These are phyloP conservation scores for Drosophila pseudotakahashii DNA, from an alignment of 2,888 invertebrate genomes.

Conservation along the genomic window DNA sequence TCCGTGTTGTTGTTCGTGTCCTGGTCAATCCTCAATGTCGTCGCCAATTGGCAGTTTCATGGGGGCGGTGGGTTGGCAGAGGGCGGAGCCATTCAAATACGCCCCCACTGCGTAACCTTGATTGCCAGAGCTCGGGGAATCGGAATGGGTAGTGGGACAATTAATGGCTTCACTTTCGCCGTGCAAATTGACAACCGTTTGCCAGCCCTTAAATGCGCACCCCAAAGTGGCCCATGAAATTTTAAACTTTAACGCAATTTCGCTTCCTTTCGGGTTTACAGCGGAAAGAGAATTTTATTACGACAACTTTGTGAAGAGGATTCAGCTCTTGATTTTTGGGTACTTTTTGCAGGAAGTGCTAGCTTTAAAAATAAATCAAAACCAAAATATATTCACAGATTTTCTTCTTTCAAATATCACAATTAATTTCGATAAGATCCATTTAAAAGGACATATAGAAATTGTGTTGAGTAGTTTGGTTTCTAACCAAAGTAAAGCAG, in stretches of 20 bases:
- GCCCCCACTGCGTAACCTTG: slow-evolving; percentile 31
- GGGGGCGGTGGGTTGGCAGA: neutral
- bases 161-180: slow-evolving; percentile 62
- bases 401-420: too few species aligned
- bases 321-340: neutral
- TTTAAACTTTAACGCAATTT: slow-evolving; percentile 10
- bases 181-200: slow-evolving; percentile 53
- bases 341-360: neutral
- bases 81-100: slow-evolving; percentile 12
- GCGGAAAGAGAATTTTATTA: slow-evolving; percentile 7
- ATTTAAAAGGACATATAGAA: too few species aligned
- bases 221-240: slow-evolving; percentile 14
- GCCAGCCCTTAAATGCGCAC: slow-evolving; percentile 10
- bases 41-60: slow-evolving; percentile 28
- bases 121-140: slow-evolving; percentile 38
- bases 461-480: too few species aligned
- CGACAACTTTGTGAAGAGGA: slow-evolving; percentile 6
- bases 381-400: neutral
- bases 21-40: slow-evolving; percentile 46
- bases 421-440: too few species aligned
- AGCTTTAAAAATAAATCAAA: slow-evolving; percentile 3
- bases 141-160: slow-evolving; percentile 32
- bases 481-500: neutral
- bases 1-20: slow-evolving; percentile 14
- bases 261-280: neutral